phyloP scores from a whole-genome alignment of 2,888 invertebrate species.

The Euclidia mi region DNA sequence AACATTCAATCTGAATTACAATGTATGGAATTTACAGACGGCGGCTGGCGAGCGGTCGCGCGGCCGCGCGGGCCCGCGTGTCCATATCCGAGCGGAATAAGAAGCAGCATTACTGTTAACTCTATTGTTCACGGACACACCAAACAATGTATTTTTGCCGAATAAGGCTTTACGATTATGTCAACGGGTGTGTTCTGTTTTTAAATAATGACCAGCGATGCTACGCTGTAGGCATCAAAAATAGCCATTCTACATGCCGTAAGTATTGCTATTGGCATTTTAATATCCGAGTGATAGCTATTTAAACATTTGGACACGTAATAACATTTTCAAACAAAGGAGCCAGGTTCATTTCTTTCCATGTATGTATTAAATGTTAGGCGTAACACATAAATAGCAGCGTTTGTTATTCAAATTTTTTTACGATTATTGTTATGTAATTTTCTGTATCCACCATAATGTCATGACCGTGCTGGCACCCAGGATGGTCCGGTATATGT shows the following conservation, averaged over 20 bases:
- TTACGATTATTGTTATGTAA: no score
- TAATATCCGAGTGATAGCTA: conserved; percentile 55
- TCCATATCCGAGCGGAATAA: conserved; percentile 88
- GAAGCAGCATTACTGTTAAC: conserved; percentile 87
- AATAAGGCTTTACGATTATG: conserved; percentile 87
- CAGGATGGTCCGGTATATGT: no score
- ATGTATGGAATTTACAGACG: conserved; percentile 84
- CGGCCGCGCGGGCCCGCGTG: conserved; percentile 71
- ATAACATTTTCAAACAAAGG: conserved; percentile 38
- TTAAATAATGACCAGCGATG: conserved; percentile 78
- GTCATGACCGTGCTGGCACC: no score
- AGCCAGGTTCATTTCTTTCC: no score
- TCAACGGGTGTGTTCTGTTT: conserved; percentile 86
- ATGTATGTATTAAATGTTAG: no score
- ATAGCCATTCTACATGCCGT: conserved; percentile 62
- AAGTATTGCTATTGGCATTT: conserved; percentile 66
- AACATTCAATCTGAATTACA: conserved; percentile 87
- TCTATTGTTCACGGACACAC: conserved; percentile 85
- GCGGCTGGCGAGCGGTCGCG: no score
- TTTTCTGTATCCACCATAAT: no score
- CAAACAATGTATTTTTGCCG: conserved; percentile 87
- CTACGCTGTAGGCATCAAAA: conserved; percentile 66
- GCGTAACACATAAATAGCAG: no score
- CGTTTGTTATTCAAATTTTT: no score
- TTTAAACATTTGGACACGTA: conserved; percentile 47